phyloP scores from a whole-genome alignment of 2,797 vertebrate species.

The Hydrolagus colliei region DNA sequence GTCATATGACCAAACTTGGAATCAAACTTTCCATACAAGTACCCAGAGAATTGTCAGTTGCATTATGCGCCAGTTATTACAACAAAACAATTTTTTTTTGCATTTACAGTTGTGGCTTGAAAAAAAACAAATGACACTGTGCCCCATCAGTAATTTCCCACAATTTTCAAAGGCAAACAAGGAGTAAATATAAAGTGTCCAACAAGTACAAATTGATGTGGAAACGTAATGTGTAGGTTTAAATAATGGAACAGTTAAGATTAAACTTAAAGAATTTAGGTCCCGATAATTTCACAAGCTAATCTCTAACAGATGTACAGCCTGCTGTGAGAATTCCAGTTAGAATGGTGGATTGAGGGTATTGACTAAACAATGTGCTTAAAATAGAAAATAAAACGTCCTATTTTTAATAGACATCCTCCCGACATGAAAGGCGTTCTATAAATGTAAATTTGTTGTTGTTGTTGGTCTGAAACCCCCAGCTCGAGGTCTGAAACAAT shows the following conservation, averaged over 20 bases:
- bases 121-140: background rate
- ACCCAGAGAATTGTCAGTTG: background rate
- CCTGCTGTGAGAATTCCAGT: background rate
- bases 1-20: background rate
- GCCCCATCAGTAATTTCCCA: background rate
- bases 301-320: background rate
- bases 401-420: background rate
- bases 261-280: background rate
- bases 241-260: background rate
- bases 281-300: background rate
- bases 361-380: background rate
- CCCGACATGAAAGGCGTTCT: too few species aligned
- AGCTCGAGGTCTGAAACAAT: too few species aligned
- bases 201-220: background rate
- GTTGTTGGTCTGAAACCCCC: too few species aligned
- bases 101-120: background rate
- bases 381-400: background rate
- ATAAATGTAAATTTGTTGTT: too few species aligned
- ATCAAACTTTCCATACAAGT: conserved; percentile 15
- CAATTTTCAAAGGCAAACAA: background rate
- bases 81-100: background rate
- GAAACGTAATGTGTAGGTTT: background rate
- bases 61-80: background rate
- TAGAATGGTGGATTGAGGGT: background rate
- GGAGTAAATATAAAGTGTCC: background rate